phyloP scores from a whole-genome alignment of 2,113 vertebrate species.

The Bungarus multicinctus region DNA sequence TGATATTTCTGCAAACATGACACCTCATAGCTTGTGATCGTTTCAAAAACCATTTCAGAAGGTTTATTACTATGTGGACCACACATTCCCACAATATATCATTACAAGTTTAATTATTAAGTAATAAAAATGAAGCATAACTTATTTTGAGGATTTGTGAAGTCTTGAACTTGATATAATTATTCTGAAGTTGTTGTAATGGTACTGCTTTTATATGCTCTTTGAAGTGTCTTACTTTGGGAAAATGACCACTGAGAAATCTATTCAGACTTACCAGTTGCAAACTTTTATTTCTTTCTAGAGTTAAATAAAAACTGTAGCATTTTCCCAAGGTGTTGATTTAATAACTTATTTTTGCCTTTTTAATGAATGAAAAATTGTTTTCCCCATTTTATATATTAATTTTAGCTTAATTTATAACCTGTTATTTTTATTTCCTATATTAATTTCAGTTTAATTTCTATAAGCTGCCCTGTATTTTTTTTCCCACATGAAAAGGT shows the following conservation, averaged over 20 bases:
- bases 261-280: neutral
- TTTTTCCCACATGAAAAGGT: neutral
- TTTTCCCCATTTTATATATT: neutral
- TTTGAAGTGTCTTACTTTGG: neutral
- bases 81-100: neutral
- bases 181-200: neutral
- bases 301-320: neutral
- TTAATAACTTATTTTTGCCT: neutral
- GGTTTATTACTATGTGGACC: neutral
- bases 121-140: neutral
- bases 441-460: neutral
- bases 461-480: neutral
- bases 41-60: neutral
- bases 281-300: neutral
- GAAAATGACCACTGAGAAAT: neutral
- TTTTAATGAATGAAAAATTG: neutral
- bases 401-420: neutral
- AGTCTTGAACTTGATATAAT: neutral
- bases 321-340: neutral
- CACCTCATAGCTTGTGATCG: neutral
- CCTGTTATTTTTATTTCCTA: neutral
- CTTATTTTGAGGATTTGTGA: conserved; percentile 1
- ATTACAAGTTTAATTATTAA: neutral
- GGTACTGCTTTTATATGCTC: neutral
- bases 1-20: neutral